Evolutionary conservation across 2,888 invertebrate genomes (phyloP), one percentile per base, ranked within the genome.

Genomic region (Cantharis lateralis): DNA sequence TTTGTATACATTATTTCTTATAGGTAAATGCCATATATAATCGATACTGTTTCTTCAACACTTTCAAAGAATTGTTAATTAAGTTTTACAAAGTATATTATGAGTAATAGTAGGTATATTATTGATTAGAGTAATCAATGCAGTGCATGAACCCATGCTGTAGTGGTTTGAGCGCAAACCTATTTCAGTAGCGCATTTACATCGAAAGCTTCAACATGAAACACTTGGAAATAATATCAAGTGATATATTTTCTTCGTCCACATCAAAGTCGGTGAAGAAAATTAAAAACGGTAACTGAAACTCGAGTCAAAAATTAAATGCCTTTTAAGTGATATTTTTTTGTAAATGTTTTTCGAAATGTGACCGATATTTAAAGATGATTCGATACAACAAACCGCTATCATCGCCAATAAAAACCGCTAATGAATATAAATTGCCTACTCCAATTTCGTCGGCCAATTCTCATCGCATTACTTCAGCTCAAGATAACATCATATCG

Each of bases 401-500:
- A 62, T 68, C 75, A 15, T 69, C 78, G 1, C 75, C 78, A n/a
- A 20, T 75, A 71, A 75, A 73, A 62, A 75, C 72, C 68, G 16
- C 74, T 26, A 48, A 68, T 48, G 48, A 66, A 20, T 78, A 62
- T 28, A 72, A 75, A 32, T 64, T 70, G 10, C 18, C 69, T 63
- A 73, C 72, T 66, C 68, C 73, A 15, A 75, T 70, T 16, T 66
- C 74, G 13, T 68, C 71, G 28, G 63, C 26, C 62, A 71, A 77
- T 61, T 26, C 68, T 4, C 28, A 61, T 15, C 61, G 75, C 78
- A 70, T 71, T 32, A 68, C 75, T 10, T 77, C 81, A 69, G 72
- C 79, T 74, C 81, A 68, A 78, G 82, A 83, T 73, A 81, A 81
- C 24, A 82, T 83, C 77, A 82, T 92, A 91, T 86, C 86, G 80